Evolutionary conservation across 2,113 vertebrate species (phyloP), one percentile per base, ranked within the genome.

Genomic region (Periophthalmodon schlosseri): DNA sequence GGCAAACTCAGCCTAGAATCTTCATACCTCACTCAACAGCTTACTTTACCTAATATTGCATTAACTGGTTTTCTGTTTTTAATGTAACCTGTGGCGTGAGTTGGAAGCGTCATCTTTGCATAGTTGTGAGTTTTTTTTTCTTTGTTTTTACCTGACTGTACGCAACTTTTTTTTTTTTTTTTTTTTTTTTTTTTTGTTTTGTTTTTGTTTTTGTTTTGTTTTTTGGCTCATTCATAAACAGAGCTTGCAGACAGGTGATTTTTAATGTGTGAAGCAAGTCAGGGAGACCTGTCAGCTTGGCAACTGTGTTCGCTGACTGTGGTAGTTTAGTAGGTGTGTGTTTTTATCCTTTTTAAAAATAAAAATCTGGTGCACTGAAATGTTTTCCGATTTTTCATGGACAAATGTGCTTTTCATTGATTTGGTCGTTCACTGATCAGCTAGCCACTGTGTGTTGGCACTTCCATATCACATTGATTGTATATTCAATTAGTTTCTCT

Each of bases 21-120:
- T 81, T 94, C 92, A 93, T 94, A 94, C 94, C 94, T 94, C 93
- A 92, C 86, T 90, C 80, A 85, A 90, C 90, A 20, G 92, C 83
- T 88, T 90, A 87, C 76, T 89, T 87, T 84, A 91, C 81, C 81
- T 83, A 89, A 78, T 84, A 84, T 84, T 88, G 73, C 82, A 77
- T 92, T 82, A 92, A 91, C 91, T 90, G 89, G 87, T 90, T 89
- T 79, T 86, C 65, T 77, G 70, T 75, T 86, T 79, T 84, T 73
- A 77, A 76, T 90, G 86, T 87, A 91, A 88, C 74, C 69, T 92
- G 77, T 82, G 79, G 77, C 82, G 73, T 81, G 84, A 76, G 69
- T 77, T 85, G 84, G 84, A 83, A 82, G 78, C 83, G 72, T 82
- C 78, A 66, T 76, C 79, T 76, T 80, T 85, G 71, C 72, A 76